Conservation (phyloP, 30 jellyfish, hydroid and myxozoan genomes). For the Chrysaora quinquecirrha region DNA sequence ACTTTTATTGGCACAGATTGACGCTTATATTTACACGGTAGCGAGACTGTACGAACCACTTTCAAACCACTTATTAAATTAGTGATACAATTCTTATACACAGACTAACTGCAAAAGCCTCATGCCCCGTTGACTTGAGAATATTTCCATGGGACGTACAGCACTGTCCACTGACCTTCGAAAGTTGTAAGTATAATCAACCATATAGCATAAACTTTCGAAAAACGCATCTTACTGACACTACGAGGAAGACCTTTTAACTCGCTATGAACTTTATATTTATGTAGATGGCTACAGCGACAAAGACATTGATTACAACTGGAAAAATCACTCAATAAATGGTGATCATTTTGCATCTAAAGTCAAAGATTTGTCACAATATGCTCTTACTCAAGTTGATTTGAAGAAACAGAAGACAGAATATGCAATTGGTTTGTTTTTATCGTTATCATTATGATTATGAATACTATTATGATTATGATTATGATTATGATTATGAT, state of each 20-base stretch:
- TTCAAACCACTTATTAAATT: too few species aligned
- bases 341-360: slow-evolving; percentile 20
- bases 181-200: slow-evolving; percentile 81
- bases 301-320: slow-evolving; percentile 45
- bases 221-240: not conserved
- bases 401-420: not conserved
- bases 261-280: too few species aligned
- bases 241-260: too few species aligned
- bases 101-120: slow-evolving; percentile 78
- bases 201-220: too few species aligned
- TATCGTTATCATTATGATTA: too few species aligned
- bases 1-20: not conserved
- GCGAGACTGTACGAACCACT: too few species aligned
- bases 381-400: slow-evolving; percentile 8
- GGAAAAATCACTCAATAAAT: slow-evolving; percentile 40
- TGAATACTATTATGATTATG: too few species aligned
- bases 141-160: slow-evolving; percentile 94
- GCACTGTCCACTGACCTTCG: slow-evolving; percentile 63
- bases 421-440: slow-evolving; percentile 41
- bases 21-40: too few species aligned
- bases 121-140: slow-evolving; percentile 82
- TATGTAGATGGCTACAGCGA: slow-evolving; percentile 78
- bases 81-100: too few species aligned
- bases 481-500: too few species aligned
- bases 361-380: slow-evolving; percentile 78